Conservation (phyloP, 2,888 invertebrate genomes). For the Lapara coniferarum region DNA sequence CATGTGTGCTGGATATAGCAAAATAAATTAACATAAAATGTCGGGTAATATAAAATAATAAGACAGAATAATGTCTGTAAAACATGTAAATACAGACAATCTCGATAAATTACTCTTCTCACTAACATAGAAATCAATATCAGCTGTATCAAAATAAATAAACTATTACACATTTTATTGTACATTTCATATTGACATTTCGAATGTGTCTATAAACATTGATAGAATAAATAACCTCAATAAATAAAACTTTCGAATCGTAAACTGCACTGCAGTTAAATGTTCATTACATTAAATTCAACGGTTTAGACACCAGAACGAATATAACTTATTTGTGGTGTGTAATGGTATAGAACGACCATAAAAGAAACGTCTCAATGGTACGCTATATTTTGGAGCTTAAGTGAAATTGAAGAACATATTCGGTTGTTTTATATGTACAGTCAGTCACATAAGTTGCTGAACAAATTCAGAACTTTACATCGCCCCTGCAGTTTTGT, state of each 20-base stretch:
- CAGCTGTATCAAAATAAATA: not conserved
- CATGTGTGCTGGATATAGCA: not conserved
- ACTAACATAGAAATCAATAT: not conserved
- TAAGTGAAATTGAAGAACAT: not conserved
- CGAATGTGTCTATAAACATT: slow-evolving; percentile 22
- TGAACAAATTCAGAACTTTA: too few relatives aligned
- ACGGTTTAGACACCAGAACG: slow-evolving; percentile 17
- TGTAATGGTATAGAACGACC: not conserved
- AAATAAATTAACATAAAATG: not conserved
- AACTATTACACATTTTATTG: not conserved
- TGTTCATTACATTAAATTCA: slow-evolving; percentile 20
- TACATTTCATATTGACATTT: slow-evolving; percentile 16
- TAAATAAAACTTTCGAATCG: slow-evolving; percentile 28
- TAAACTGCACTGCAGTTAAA: slow-evolving; percentile 23
- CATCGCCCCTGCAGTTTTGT: too few relatives aligned
- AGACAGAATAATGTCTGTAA: not conserved
- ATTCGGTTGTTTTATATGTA: too few relatives aligned
- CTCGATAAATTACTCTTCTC: not conserved
- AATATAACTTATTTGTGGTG: slow-evolving; percentile 24
- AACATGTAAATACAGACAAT: slow-evolving; percentile 2
- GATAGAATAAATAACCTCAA: slow-evolving; percentile 23
- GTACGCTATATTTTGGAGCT: not conserved
- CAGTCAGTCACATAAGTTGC: too few relatives aligned
- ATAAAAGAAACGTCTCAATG: slow-evolving; percentile 6
- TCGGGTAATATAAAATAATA: not conserved